Evolutionary conservation across 2,113 vertebrate genomes (phyloP).

Genomic region (Misgurnus anguillicaudatus): DNA sequence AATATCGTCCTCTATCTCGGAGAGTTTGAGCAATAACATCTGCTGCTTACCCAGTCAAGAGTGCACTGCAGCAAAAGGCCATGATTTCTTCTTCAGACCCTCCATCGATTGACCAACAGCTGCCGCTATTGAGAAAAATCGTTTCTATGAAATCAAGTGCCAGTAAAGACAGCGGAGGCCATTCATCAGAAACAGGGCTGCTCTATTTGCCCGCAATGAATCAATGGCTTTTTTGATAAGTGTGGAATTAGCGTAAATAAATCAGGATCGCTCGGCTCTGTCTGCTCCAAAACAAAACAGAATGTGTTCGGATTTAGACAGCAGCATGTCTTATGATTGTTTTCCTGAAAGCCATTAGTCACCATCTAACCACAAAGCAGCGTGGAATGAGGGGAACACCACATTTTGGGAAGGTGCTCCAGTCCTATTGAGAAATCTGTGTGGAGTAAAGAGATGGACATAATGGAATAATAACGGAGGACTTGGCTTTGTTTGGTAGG

Average conservation of each 20-base stretch:
- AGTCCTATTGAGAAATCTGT: conserved; percentile 21
- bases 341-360: conserved; percentile 9
- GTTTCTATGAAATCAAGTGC: conserved; percentile 33
- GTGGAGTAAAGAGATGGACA: conserved; percentile 29
- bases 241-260: conserved; percentile 49
- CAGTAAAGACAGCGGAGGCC: conserved; percentile 37
- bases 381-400: not conserved
- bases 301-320: conserved; percentile 30
- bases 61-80: conserved; percentile 36
- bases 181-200: conserved; percentile 47
- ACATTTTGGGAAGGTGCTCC: not conserved
- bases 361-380: conserved; percentile 8
- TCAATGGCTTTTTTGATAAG: conserved; percentile 38
- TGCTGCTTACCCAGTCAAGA: conserved; percentile 19
- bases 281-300: conserved; percentile 23
- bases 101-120: conserved; percentile 45
- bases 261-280: conserved; percentile 34
- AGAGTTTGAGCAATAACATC: conserved; percentile 35
- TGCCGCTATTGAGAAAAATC: conserved; percentile 45
- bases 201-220: conserved; percentile 40
- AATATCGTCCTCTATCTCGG: conserved; percentile 29
- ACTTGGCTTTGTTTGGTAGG: not conserved
- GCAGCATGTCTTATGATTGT: conserved; percentile 19
- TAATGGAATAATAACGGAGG: conserved; percentile 10
- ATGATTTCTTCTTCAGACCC: conserved; percentile 32